A percentile compares a stretch with the other conserved stretches of the same genome.
phyloP scores from a whole-genome alignment of 2,113 vertebrate species.

The Rhinoderma darwinii region DNA sequence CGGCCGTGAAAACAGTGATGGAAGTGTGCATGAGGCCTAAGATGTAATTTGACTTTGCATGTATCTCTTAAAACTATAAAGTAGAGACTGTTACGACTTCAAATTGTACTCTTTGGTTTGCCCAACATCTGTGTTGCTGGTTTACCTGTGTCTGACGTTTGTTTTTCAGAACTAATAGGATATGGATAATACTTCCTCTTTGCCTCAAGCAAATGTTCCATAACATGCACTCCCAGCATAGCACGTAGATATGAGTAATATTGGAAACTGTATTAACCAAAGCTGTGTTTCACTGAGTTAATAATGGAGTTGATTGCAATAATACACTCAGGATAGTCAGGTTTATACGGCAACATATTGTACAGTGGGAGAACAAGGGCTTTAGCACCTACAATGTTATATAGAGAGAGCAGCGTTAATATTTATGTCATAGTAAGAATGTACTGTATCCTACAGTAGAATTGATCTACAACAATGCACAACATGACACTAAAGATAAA shows the following conservation, averaged over 20 bases:
- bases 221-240: not conserved
- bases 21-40: too few relatives aligned
- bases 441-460: too few relatives aligned
- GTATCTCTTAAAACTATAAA: not conserved
- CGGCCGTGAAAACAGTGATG: too few relatives aligned
- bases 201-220: not conserved
- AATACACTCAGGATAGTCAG: not conserved
- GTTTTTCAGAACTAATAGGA: not conserved
- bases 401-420: not conserved
- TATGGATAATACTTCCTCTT: not conserved
- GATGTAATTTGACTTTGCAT: too few relatives aligned
- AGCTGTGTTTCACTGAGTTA: not conserved
- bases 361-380: not conserved
- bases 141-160: too few relatives aligned
- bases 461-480: too few relatives aligned
- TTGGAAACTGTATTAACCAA: not conserved
- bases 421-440: too few relatives aligned
- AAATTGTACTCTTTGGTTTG: not conserved
- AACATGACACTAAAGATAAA: too few relatives aligned
- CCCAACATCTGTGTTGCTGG: too few relatives aligned
- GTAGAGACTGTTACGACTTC: not conserved
- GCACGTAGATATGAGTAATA: not conserved
- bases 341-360: not conserved
- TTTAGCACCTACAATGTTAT: not conserved
- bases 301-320: not conserved